Base-by-base conservation (phyloP, 2,888 invertebrate species). In the Drosophila testacea region DNA sequence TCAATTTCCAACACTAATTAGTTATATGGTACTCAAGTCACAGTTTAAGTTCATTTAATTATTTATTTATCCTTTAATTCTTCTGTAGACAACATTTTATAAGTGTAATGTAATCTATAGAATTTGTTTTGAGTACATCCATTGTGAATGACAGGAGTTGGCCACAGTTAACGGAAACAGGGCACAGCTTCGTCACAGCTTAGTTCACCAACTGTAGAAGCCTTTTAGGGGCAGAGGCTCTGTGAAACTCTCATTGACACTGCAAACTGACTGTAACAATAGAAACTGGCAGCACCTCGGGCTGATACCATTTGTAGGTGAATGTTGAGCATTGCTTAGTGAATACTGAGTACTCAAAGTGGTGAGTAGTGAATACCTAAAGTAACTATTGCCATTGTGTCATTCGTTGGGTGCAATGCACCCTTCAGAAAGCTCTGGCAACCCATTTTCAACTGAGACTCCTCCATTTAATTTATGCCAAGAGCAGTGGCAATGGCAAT, bases 391-490 rank as follows among this genome's bases (percentile, higher is more conserved):
- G 13, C 39, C 52, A 68, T 68, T 71, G 62, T 79, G 65, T 39
- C 64, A 59, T 39, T 62, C 59, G 4, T 51, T 38, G 56, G 63
- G 70, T 64, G 75, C 70, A 70, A 36, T 67, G 79, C 79, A 70
- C 67, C 67, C 46, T 51, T 22, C 28, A 55, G 60, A 64, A 51
- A 51, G 65, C 46, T 41, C 11, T 6, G 44, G 42, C 74, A 83
- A 78, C 87, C 83, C 75, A 86, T 75, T 80, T 83, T 54, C 64
- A 65, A 59, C 50, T 13, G 50, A 27, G 22, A 56, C 44, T 65
- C 54, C 32, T 38, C 16, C 64, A 76, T 78, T 78, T 83, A 88
- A 83, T 83, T 83, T 88, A 83, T 83, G 86, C 83, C 88, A 88
- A 88, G 88, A 75, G 88, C 83, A 79, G 74, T 82, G 62, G 73